Percentiles rank a stretch among this genome's conserved stretches.
Evolutionary conservation across 2,888 invertebrate genomes (phyloP).

Genomic region (Sphinx pinastri): DNA sequence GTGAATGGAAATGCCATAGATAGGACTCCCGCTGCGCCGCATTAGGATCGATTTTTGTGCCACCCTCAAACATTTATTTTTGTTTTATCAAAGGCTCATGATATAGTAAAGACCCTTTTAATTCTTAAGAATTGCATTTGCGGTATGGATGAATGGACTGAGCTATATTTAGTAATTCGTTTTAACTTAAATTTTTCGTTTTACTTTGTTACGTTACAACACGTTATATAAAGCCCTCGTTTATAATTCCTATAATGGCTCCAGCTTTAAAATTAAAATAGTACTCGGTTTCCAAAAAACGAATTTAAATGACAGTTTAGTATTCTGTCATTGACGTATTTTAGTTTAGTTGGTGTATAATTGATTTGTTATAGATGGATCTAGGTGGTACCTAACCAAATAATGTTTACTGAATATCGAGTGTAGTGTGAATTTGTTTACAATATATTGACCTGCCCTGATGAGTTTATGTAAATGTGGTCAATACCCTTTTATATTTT

Average conservation of each 20-base stretch:
- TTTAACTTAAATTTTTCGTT: background rate
- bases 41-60: too few relatives aligned
- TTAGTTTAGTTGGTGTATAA: conserved; percentile 32
- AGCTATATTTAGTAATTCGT: background rate
- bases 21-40: too few relatives aligned
- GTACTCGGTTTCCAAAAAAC: conserved; percentile 50
- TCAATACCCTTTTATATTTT: conserved; percentile 8
- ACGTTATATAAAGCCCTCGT: conserved; percentile 30
- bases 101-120: too few relatives aligned
- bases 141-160: too few relatives aligned
- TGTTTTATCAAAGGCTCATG: too few relatives aligned
- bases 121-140: too few relatives aligned
- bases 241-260: conserved; percentile 38
- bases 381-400: background rate
- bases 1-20: too few relatives aligned
- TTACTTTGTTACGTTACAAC: background rate
- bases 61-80: too few relatives aligned
- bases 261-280: conserved; percentile 36
- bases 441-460: conserved; percentile 15
- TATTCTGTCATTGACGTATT: conserved; percentile 49
- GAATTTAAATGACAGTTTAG: conserved; percentile 44
- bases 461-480: conserved; percentile 13
- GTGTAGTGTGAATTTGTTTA: conserved; percentile 1
- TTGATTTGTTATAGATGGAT: background rate
- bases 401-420: background rate